phyloP scores from a whole-genome alignment of 1,140 invertebrate species.

The Andricus grossulariae region DNA sequence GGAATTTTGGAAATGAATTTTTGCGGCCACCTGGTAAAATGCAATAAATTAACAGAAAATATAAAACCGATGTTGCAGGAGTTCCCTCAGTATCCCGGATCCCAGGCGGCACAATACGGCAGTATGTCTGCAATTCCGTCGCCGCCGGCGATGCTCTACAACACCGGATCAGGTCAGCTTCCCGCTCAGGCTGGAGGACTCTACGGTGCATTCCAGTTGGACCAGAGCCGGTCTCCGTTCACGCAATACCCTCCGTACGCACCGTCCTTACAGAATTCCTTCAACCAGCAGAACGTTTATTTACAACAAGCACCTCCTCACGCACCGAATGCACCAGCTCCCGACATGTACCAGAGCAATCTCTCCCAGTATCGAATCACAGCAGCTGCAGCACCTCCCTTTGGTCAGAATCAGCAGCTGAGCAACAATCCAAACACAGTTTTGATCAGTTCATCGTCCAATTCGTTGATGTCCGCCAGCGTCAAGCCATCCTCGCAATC shows the following conservation, averaged over 20 bases:
- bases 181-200: slow-evolving; percentile 84
- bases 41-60: too few species aligned
- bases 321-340: slow-evolving; percentile 77
- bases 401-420: slow-evolving; percentile 86
- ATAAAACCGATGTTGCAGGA: slow-evolving; percentile 52
- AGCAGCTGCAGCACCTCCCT: slow-evolving; percentile 79
- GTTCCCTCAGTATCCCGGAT: slow-evolving; percentile 72
- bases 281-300: slow-evolving; percentile 82
- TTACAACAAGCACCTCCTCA: slow-evolving; percentile 79
- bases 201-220: slow-evolving; percentile 83
- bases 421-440: slow-evolving; percentile 90
- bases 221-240: slow-evolving; percentile 80
- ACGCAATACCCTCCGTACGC: slow-evolving; percentile 81
- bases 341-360: slow-evolving; percentile 88
- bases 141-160: slow-evolving; percentile 86
- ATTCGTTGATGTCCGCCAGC: slow-evolving; percentile 92
- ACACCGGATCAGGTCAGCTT: slow-evolving; percentile 85
- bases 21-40: too few species aligned
- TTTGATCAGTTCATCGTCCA: slow-evolving; percentile 90
- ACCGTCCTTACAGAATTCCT: slow-evolving; percentile 78
- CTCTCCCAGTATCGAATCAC: slow-evolving; percentile 85
- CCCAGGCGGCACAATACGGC: slow-evolving; percentile 81
- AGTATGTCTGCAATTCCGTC: slow-evolving; percentile 88
- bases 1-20: too few species aligned
- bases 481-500: slow-evolving; percentile 90